Evolutionary conservation across 2,113 vertebrate genomes (phyloP).

Genomic region (Rhegmatorhina hoffmannsi): DNA sequence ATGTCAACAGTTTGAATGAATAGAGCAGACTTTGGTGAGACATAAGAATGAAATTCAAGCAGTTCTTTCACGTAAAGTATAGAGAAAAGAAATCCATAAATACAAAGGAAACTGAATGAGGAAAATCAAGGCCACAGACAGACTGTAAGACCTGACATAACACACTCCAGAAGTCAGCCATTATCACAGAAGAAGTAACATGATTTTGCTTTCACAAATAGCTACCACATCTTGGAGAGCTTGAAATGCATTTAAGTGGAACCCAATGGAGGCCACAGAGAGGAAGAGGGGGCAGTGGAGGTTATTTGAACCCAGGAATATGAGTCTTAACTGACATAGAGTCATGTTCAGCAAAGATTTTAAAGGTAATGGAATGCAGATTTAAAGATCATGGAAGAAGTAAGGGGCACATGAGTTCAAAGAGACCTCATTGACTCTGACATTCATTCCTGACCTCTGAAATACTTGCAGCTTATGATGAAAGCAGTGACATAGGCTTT

Average conservation of each 20-base stretch:
- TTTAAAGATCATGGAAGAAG: slow-evolving; percentile 34
- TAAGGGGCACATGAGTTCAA: slow-evolving; percentile 49
- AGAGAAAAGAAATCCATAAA: not conserved
- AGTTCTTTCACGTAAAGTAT: not conserved
- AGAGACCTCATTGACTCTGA: slow-evolving; percentile 42
- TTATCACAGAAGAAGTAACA: not conserved
- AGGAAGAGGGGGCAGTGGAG: not conserved
- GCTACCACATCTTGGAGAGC: not conserved
- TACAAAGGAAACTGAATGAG: not conserved
- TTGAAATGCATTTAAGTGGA: slow-evolving; percentile 27
- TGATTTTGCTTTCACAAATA: not conserved
- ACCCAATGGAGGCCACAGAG: not conserved
- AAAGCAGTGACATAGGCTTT: slow-evolving; percentile 25
- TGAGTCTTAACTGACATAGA: not conserved
- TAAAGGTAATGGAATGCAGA: slow-evolving; percentile 44
- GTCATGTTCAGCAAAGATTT: slow-evolving; percentile 14
- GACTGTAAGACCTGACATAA: not conserved
- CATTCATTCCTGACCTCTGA: slow-evolving; percentile 38
- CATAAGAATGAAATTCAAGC: not conserved
- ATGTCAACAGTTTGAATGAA: not conserved
- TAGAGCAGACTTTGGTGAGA: not conserved
- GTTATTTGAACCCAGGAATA: slow-evolving; percentile 35
- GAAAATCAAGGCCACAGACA: not conserved
- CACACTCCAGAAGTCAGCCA: not conserved
- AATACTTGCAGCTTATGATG: slow-evolving; percentile 14